Percentiles rank a stretch among this genome's conserved stretches.
Conservation (phyloP, 2,113 vertebrate genomes). For the Dolichallabes microphthalmus region DNA sequence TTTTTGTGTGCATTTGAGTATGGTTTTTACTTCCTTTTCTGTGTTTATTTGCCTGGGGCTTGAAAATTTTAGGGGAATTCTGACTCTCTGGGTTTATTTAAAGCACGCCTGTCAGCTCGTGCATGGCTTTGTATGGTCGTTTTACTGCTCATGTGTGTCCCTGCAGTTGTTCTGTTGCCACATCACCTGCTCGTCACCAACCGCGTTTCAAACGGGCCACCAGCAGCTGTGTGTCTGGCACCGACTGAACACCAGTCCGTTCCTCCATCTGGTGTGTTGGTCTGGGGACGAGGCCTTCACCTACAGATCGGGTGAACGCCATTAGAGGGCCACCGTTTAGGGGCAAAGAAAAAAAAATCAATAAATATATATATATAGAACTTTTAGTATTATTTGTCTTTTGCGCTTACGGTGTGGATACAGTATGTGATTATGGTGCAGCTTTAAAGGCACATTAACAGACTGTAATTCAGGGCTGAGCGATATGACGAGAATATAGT, state of each 20-base stretch:
- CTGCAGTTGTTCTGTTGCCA: slow-evolving; percentile 59
- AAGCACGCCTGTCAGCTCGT: slow-evolving; percentile 54
- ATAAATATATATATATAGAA: no score
- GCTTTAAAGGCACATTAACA: neutral
- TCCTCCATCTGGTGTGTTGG: slow-evolving; percentile 44
- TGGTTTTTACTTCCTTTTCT: slow-evolving; percentile 63
- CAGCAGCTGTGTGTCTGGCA: slow-evolving; percentile 56
- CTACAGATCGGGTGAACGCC: neutral
- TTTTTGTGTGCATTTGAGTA: slow-evolving; percentile 53
- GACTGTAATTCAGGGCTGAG: neutral
- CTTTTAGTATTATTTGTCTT: neutral
- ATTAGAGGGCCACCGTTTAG: no score
- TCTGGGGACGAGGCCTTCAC: slow-evolving; percentile 16
- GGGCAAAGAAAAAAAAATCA: neutral
- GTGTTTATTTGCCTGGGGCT: slow-evolving; percentile 56
- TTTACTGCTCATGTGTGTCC: slow-evolving; percentile 59
- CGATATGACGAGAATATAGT: neutral
- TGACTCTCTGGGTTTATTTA: slow-evolving; percentile 62
- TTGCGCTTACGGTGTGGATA: neutral
- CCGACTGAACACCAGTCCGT: slow-evolving; percentile 31
- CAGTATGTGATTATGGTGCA: no score
- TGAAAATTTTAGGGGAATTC: slow-evolving; percentile 68
- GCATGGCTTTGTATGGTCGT: slow-evolving; percentile 53
- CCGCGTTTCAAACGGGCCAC: slow-evolving; percentile 54
- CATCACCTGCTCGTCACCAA: slow-evolving; percentile 51